Evolutionary conservation across 2,888 invertebrate genomes (phyloP), one percentile per base, ranked within the genome.

Genomic region (Lasioglossum calceatum): DNA sequence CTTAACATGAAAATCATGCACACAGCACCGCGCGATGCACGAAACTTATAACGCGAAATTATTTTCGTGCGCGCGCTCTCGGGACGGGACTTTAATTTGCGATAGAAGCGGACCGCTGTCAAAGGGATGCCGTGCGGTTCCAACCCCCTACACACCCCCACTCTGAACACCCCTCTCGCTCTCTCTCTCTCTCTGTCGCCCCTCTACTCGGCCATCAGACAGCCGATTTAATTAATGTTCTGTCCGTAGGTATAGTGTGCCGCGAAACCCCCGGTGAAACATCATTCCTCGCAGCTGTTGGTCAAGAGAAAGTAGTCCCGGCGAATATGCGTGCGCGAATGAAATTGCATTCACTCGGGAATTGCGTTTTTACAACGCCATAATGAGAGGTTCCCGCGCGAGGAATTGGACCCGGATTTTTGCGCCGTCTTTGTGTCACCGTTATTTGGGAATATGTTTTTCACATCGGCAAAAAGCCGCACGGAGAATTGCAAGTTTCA

Each of bases 141-240:
- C 84, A 77, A 74, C 82, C 79, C 7, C 86, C 77, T 67, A 64
- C 61, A 32, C 27, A 27, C 2, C 27, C 61, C 61, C 27, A 1
- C 61, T 27, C 14, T 27, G 12, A 27, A 61, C 61, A 61, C 67
- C 61, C 27, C 58, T 27, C 10, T 61, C 27, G 14, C 82, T 61
- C 44, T 78, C 77, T 75, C 32, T 75, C 32, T 42, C 42, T 54
- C 77, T 12, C 58, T n/a, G 32, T 27, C 23, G 10, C 77, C 79
- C 39, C 82, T 77, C 72, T 82, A 78, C 84, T 77, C 32, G 73
- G 76, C 61, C 81, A 76, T 72, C 77, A 79, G 58, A 79, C 77
- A 84, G 87, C 84, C 91, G 90, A 93, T 93, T 93, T 93, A 93
- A 93, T 93, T 93, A 93, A 91, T 90, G 87, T 87, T 89, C 87